A percentile compares a stretch with the other conserved stretches of the same genome.
Evolutionary conservation across 2,113 vertebrate species (phyloP).

Genomic region (Hydrochoerus hydrochaeris): DNA sequence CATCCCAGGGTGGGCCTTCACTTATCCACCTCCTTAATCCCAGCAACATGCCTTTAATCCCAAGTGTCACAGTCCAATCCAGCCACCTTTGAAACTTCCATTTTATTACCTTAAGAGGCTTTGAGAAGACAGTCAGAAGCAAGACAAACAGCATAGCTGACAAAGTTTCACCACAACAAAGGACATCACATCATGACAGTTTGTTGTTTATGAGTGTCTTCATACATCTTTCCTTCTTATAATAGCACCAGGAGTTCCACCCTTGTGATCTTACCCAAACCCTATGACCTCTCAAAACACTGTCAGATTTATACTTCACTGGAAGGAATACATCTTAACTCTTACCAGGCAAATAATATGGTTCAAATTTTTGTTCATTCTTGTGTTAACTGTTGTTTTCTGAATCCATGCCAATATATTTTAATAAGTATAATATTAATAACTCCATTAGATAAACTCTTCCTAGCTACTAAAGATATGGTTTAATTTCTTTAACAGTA

Average conservation of each 20-base stretch:
- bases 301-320: not conserved
- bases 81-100: not conserved
- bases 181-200: not conserved
- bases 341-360: not conserved
- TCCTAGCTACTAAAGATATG: not conserved
- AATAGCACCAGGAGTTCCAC: not conserved
- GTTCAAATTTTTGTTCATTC: not conserved
- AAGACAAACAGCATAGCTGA: not conserved
- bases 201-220: not conserved
- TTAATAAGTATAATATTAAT: not conserved
- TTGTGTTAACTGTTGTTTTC: not conserved
- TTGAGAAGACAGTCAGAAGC: not conserved
- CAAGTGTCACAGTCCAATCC: not conserved
- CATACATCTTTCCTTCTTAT: not conserved
- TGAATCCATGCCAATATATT: not conserved
- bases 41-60: not conserved
- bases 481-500: not conserved
- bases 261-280: not conserved
- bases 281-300: not conserved
- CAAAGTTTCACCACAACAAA: not conserved
- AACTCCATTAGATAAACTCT: not conserved
- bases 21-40: not conserved
- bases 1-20: not conserved
- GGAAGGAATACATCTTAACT: not conserved
- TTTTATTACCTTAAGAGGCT: not conserved